phyloP scores from a whole-genome alignment of 2,888 invertebrate species.

The Eueremaeus valkanovi region DNA sequence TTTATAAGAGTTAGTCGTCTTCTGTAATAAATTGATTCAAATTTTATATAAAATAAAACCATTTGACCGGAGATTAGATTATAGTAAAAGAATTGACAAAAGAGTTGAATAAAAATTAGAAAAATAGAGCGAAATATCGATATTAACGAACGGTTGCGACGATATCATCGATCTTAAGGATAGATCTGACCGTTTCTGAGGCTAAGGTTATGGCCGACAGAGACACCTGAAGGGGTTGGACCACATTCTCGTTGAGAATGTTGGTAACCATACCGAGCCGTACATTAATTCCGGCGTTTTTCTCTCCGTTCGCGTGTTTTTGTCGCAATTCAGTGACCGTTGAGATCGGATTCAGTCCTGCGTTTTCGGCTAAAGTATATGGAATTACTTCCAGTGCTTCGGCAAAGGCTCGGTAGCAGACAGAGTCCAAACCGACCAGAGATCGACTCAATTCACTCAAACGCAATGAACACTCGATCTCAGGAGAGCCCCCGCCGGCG shows the following conservation, averaged over 20 bases:
- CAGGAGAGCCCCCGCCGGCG: conserved; percentile 96
- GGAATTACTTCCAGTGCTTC: conserved; percentile 93
- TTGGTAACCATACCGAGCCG: conserved; percentile 89
- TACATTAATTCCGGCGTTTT: conserved; percentile 90
- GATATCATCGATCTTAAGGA: conserved; percentile 99
- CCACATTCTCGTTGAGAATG: conserved; percentile 92
- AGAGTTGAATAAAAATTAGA: background rate
- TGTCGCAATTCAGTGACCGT: conserved; percentile 95
- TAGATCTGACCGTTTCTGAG: conserved; percentile 93
- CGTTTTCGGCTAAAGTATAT: conserved; percentile 84
- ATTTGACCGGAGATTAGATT: no score
- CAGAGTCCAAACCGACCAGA: conserved; percentile 85
- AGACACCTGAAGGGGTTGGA: conserved; percentile 94
- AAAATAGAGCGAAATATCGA: background rate
- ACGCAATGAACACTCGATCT: conserved; percentile 84
- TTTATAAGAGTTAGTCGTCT: no score
- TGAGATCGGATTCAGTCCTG: conserved; percentile 84
- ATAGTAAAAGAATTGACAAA: background rate
- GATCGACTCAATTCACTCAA: conserved; percentile 75
- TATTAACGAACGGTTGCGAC: conserved; percentile 63
- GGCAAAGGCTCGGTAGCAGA: conserved; percentile 88
- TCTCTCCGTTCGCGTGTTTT: conserved; percentile 80
- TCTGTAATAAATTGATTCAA: no score
- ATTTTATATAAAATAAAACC: no score
- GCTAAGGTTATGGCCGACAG: conserved; percentile 87